phyloP scores from a whole-genome alignment of 2,888 invertebrate genomes.

The Tuberolachnus salignus region DNA sequence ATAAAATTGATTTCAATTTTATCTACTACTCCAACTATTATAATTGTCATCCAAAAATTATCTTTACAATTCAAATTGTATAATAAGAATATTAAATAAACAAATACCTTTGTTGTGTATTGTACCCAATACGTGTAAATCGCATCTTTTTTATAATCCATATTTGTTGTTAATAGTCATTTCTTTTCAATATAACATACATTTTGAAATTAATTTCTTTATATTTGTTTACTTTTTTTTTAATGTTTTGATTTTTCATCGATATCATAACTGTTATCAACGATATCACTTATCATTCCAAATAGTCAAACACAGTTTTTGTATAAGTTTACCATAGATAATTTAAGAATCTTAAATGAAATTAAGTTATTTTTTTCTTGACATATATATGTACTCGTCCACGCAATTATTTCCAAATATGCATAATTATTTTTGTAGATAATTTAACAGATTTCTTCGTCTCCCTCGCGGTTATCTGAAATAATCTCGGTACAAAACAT shows the following conservation, averaged over 20 bases:
- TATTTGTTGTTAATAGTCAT: conserved; percentile 57
- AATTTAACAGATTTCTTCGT: too few species aligned
- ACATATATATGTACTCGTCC: too few species aligned
- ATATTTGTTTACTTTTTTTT: conserved; percentile 37
- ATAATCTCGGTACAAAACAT: too few species aligned
- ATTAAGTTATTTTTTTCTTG: too few species aligned
- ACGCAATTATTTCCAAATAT: too few species aligned
- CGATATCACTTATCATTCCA: neutral
- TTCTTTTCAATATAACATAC: conserved; percentile 1
- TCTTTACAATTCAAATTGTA: neutral
- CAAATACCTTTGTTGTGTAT: conserved; percentile 66
- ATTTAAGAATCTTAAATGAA: too few species aligned
- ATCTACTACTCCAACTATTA: neutral
- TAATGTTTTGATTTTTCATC: conserved; percentile 39
- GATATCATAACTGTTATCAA: conserved; percentile 37
- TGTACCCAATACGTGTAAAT: conserved; percentile 67
- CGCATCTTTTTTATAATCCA: conserved; percentile 64
- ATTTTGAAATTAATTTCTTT: conserved; percentile 14
- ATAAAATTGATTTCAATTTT: neutral
- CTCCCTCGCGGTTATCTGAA: too few species aligned
- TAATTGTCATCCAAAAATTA: neutral
- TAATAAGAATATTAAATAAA: neutral
- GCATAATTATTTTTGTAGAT: too few species aligned
- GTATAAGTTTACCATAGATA: too few species aligned
- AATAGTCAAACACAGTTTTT: too few species aligned